Conservation (phyloP, 2,797 vertebrate genomes). For the Gallinago stenura region DNA sequence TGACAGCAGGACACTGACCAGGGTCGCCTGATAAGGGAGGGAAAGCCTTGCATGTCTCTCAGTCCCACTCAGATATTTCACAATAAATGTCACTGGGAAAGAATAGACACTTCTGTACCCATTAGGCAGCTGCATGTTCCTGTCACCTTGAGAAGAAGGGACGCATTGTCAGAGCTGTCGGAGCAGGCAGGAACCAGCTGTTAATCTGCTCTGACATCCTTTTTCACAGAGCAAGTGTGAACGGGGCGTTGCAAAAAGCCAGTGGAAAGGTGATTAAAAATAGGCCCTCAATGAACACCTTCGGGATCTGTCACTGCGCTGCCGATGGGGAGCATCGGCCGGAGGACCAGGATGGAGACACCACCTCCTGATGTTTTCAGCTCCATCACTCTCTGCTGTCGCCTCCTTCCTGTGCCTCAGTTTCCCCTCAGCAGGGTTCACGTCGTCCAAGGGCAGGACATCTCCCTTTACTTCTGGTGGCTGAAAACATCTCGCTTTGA, state of each 20-base stretch:
- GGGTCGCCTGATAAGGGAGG: slow-evolving; percentile 87
- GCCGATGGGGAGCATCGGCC: rapidly evolving
- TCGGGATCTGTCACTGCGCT: background rate
- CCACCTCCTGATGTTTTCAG: background rate
- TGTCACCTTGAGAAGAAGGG: slow-evolving; percentile 75
- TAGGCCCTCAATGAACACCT: background rate
- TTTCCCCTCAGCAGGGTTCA: background rate
- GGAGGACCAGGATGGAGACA: background rate
- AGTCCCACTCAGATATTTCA: slow-evolving; percentile 79
- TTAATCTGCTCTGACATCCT: slow-evolving; percentile 65
- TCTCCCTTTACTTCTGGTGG: background rate
- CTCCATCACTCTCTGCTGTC: background rate
- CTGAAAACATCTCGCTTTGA: background rate
- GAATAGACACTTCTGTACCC: slow-evolving; percentile 77
- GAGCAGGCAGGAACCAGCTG: slow-evolving; percentile 72
- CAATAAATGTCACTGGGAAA: slow-evolving; percentile 79
- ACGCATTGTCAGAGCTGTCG: slow-evolving; percentile 63
- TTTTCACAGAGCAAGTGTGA: slow-evolving; percentile 64
- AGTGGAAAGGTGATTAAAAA: slow-evolving; percentile 54
- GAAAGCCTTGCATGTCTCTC: slow-evolving; percentile 80
- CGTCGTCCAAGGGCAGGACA: background rate
- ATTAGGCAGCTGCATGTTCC: slow-evolving; percentile 72
- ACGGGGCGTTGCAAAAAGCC: slow-evolving; percentile 24
- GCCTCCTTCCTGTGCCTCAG: background rate
- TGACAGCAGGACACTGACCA: slow-evolving; percentile 93